Evolutionary conservation across 2,888 invertebrate genomes (phyloP).

Genomic region (Andrena dorsata): DNA sequence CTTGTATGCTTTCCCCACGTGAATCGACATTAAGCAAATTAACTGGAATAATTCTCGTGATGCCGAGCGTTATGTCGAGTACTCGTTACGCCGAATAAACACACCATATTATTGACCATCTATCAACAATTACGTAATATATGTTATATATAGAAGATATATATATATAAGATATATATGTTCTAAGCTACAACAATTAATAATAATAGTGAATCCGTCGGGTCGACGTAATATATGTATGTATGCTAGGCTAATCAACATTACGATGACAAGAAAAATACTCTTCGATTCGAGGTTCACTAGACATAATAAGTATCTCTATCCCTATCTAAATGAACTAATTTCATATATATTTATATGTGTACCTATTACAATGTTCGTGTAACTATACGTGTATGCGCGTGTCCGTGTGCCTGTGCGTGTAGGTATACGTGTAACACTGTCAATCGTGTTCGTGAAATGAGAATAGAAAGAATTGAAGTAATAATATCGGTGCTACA

Average conservation of each 20-base stretch:
- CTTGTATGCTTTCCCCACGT: neutral
- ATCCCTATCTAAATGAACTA: slow-evolving; percentile 74
- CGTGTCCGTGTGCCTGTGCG: slow-evolving; percentile 38
- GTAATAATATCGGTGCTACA: slow-evolving; percentile 66
- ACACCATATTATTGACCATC: slow-evolving; percentile 69
- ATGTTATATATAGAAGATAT: slow-evolving; percentile 45
- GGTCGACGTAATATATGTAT: slow-evolving; percentile 54
- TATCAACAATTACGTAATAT: slow-evolving; percentile 75
- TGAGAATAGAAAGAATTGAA: slow-evolving; percentile 50
- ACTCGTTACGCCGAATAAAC: slow-evolving; percentile 62
- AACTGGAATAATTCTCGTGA: slow-evolving; percentile 44
- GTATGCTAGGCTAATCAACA: slow-evolving; percentile 74
- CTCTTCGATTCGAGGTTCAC: slow-evolving; percentile 62
- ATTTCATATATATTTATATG: slow-evolving; percentile 40
- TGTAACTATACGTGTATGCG: slow-evolving; percentile 51
- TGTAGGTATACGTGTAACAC: slow-evolving; percentile 33
- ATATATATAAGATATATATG: slow-evolving; percentile 49
- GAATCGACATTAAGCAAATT: neutral
- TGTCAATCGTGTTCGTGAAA: slow-evolving; percentile 9
- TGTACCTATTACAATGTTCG: slow-evolving; percentile 54
- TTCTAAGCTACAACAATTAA: slow-evolving; percentile 77
- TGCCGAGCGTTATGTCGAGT: slow-evolving; percentile 53
- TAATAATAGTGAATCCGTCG: slow-evolving; percentile 60
- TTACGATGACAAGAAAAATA: slow-evolving; percentile 72
- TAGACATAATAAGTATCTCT: slow-evolving; percentile 70